These are phyloP conservation scores for Phalacrocorax aristotelis DNA, from an alignment of 2,113 vertebrate genomes.

Conservation along the genomic window DNA sequence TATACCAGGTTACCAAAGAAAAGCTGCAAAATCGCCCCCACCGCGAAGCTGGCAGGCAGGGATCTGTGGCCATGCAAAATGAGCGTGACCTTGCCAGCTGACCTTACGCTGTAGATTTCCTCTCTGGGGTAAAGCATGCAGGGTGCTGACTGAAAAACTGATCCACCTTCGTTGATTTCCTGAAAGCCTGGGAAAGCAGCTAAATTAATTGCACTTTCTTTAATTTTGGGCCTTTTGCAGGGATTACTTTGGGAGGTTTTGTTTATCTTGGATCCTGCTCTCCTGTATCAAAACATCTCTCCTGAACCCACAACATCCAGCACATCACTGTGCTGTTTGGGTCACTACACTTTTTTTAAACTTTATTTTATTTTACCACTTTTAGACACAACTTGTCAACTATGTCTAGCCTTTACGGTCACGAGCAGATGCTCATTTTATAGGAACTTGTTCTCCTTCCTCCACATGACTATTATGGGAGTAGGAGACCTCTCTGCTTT, in stretches of 20 bases:
- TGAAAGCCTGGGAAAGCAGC: not conserved
- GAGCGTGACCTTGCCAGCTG: not conserved
- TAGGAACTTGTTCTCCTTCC: not conserved
- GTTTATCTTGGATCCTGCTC: not conserved
- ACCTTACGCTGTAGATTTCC: not conserved
- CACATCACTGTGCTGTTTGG: not conserved
- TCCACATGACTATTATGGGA: not conserved
- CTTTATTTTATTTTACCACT: not conserved
- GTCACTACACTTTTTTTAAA: not conserved
- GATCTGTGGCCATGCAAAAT: not conserved
- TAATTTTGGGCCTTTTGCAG: not conserved
- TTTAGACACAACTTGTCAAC: not conserved
- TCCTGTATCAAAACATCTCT: not conserved
- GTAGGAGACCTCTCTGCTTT: not conserved
- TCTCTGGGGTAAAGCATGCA: not conserved
- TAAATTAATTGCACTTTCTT: not conserved
- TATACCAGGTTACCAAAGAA: not conserved
- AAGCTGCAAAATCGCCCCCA: not conserved
- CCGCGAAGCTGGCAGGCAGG: not conserved
- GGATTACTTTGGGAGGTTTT: not conserved
- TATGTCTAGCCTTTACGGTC: not conserved
- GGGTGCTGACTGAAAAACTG: not conserved
- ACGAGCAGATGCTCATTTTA: not conserved
- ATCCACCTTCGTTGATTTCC: not conserved
- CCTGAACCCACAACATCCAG: not conserved